These are phyloP conservation scores for Malacoraja senta DNA, from an alignment of 2,797 vertebrate genomes.

Conservation along the genomic window DNA sequence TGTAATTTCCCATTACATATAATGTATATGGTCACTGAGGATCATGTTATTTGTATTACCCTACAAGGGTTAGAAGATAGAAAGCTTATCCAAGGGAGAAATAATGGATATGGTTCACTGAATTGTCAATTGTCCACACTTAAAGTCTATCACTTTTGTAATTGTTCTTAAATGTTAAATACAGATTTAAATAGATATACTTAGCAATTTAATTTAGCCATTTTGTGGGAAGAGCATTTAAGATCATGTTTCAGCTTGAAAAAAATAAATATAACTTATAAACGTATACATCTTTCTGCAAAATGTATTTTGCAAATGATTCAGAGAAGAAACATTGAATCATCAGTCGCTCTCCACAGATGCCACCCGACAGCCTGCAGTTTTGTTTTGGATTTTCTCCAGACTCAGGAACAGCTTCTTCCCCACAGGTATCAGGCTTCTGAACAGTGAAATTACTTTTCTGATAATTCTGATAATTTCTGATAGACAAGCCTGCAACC, in stretches of 20 bases:
- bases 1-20: neutral
- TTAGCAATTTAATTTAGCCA: neutral
- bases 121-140: neutral
- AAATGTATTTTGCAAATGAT: neutral
- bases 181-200: neutral
- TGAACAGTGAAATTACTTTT: neutral
- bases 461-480: neutral
- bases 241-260: no score
- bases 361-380: neutral
- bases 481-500: neutral
- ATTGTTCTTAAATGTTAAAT: neutral
- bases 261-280: no score
- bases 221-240: neutral
- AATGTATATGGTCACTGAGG: neutral
- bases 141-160: neutral
- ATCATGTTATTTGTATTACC: neutral
- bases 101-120: neutral
- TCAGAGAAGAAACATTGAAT: neutral
- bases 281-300: no score
- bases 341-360: neutral
- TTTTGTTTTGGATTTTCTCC: neutral
- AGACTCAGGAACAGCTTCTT: no score
- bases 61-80: neutral
- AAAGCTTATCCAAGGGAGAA: constrained; percentile 2
- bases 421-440: no score